A percentile compares a stretch with the other conserved stretches of the same genome.
Conservation (phyloP, 2,888 invertebrate species). For the Graphium colonna region DNA sequence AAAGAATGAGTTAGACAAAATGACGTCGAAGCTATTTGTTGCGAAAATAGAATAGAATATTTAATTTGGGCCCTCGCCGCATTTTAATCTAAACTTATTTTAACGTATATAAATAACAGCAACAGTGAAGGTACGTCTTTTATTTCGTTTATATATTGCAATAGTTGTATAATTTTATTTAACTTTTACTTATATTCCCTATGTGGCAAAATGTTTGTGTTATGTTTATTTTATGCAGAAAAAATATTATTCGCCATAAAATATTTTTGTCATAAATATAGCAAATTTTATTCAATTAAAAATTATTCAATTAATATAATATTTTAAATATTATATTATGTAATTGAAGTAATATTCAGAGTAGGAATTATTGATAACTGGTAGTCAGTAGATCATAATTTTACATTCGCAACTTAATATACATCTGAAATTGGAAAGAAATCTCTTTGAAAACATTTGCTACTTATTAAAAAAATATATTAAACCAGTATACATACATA, state of each 20-base stretch:
- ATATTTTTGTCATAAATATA: background rate
- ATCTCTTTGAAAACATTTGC: background rate
- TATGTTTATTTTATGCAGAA: background rate
- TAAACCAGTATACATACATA: too few relatives aligned
- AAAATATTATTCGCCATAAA: background rate
- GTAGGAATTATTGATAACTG: background rate
- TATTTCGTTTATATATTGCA: too few relatives aligned
- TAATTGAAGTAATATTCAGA: too few relatives aligned
- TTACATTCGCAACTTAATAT: background rate
- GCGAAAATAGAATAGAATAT: slow-evolving; percentile 49
- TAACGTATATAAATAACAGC: slow-evolving; percentile 43
- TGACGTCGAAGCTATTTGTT: slow-evolving; percentile 47
- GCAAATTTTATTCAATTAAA: background rate
- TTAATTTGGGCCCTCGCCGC: slow-evolving; percentile 40
- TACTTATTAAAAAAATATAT: too few relatives aligned
- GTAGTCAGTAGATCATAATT: background rate
- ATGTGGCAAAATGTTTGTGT: background rate
- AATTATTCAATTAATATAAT: too few relatives aligned
- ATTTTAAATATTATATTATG: too few relatives aligned
- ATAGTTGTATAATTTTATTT: too few relatives aligned
- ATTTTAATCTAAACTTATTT: slow-evolving; percentile 41
- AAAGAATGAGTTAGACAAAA: slow-evolving; percentile 38
- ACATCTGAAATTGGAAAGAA: background rate
- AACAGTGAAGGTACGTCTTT: slow-evolving; percentile 51
- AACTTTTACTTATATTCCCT: too few relatives aligned